Evolutionary conservation across 1,140 invertebrate species (phyloP).

Genomic region (Coenobita brevimanus): DNA sequence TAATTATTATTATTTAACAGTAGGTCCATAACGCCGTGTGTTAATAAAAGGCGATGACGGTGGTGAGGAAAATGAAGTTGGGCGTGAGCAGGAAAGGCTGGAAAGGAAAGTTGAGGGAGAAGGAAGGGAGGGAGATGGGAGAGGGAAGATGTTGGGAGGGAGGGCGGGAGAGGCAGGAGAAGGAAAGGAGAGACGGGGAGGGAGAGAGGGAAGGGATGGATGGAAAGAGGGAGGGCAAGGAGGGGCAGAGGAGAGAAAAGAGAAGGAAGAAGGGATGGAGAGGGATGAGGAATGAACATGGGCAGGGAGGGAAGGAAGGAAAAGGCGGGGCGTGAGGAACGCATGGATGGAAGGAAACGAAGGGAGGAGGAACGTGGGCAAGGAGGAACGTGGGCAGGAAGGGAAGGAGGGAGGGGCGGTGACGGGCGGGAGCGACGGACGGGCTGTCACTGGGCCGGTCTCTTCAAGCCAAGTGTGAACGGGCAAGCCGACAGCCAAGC

Average conservation of each 20-base stretch:
- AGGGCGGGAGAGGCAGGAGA: not conserved
- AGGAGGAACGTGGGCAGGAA: not conserved
- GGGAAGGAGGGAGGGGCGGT: not conserved
- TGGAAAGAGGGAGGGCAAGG: not conserved
- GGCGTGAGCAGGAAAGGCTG: too few species aligned
- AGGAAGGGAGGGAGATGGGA: too few species aligned
- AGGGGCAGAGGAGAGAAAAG: not conserved
- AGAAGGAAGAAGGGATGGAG: not conserved
- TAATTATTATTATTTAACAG: not conserved
- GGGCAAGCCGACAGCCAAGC: constrained; percentile 61
- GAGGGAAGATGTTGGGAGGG: not conserved
- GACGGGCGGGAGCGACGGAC: not conserved
- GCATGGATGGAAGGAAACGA: not conserved
- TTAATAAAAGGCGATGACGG: too few species aligned
- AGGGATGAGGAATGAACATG: too few species aligned
- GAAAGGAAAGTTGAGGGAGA: too few species aligned
- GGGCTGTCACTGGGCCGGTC: constrained; percentile 50
- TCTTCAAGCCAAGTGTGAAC: constrained; percentile 65
- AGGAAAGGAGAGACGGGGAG: not conserved
- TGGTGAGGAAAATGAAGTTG: too few species aligned
- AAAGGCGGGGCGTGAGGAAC: not conserved
- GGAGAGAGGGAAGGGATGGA: not conserved
- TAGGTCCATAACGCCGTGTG: not conserved
- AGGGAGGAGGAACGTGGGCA: not conserved
- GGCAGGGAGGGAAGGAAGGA: not conserved